phyloP scores from a whole-genome alignment of 2,797 vertebrate genomes.

The Dromococcyx pavoninus region DNA sequence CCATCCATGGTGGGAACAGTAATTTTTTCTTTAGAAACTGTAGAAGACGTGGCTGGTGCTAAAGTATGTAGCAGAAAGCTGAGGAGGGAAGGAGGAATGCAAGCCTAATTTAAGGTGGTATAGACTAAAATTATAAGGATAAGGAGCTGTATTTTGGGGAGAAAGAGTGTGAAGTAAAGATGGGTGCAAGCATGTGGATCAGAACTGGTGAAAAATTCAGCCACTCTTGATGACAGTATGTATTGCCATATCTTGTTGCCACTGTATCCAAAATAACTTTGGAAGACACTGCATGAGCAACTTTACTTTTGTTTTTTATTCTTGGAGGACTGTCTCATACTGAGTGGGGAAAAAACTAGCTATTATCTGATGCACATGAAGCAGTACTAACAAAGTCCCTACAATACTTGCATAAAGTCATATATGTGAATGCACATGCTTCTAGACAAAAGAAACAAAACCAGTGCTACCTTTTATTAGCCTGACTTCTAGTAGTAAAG shows the following conservation, averaged over 20 bases:
- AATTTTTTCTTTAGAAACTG: background rate
- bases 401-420: too few relatives aligned
- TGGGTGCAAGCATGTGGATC: background rate
- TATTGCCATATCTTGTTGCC: accelerated
- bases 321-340: background rate
- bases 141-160: background rate
- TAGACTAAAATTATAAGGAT: background rate
- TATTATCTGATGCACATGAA: background rate
- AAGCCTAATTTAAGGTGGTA: background rate
- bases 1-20: background rate
- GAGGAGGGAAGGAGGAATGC: background rate
- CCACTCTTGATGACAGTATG: background rate
- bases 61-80: background rate
- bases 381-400: too few relatives aligned
- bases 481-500: too few relatives aligned
- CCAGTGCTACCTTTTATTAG: too few relatives aligned
- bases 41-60: background rate
- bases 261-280: background rate
- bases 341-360: background rate
- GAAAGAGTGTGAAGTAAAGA: background rate
- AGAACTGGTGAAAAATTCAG: background rate
- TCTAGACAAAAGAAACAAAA: too few relatives aligned
- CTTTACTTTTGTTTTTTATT: background rate
- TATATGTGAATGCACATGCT: too few relatives aligned
- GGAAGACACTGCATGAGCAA: background rate